Conservation (phyloP, 2,797 vertebrate species). For the Acanthopagrus latus region DNA sequence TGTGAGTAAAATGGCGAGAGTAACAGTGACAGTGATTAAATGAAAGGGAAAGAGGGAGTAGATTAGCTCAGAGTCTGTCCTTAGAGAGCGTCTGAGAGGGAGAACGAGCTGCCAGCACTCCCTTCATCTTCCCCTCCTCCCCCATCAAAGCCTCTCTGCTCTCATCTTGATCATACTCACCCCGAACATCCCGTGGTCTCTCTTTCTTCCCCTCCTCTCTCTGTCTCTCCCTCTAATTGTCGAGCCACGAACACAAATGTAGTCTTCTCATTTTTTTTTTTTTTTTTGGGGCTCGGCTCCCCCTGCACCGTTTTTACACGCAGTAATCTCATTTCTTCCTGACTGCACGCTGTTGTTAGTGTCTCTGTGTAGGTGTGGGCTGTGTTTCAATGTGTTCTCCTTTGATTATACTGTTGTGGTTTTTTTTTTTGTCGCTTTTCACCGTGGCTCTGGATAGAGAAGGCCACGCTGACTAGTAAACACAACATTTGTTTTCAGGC, state of each 20-base stretch:
- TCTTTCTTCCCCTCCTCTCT: slow-evolving; percentile 40
- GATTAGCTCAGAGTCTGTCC: slow-evolving; percentile 74
- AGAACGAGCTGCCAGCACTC: slow-evolving; percentile 66
- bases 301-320: slow-evolving; percentile 30
- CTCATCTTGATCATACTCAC: slow-evolving; percentile 69
- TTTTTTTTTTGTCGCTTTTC: slow-evolving; percentile 33
- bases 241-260: slow-evolving; percentile 48
- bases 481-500: not conserved
- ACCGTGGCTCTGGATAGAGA: slow-evolving; percentile 15
- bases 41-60: slow-evolving; percentile 70
- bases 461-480: slow-evolving; percentile 15
- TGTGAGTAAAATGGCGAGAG: slow-evolving; percentile 61
- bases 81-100: slow-evolving; percentile 69
- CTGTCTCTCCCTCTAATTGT: slow-evolving; percentile 51
- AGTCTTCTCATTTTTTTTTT: slow-evolving; percentile 15
- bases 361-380: slow-evolving; percentile 39
- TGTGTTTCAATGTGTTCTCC: slow-evolving; percentile 43
- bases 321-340: slow-evolving; percentile 47
- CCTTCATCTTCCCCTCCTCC: slow-evolving; percentile 65
- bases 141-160: slow-evolving; percentile 68
- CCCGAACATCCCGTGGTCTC: slow-evolving; percentile 39
- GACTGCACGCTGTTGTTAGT: slow-evolving; percentile 38
- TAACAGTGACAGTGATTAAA: slow-evolving; percentile 71
- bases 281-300: not conserved
- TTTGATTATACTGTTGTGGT: slow-evolving; percentile 48